Conservation (phyloP, 2,888 invertebrate species). For the Cataglyphis livida region DNA sequence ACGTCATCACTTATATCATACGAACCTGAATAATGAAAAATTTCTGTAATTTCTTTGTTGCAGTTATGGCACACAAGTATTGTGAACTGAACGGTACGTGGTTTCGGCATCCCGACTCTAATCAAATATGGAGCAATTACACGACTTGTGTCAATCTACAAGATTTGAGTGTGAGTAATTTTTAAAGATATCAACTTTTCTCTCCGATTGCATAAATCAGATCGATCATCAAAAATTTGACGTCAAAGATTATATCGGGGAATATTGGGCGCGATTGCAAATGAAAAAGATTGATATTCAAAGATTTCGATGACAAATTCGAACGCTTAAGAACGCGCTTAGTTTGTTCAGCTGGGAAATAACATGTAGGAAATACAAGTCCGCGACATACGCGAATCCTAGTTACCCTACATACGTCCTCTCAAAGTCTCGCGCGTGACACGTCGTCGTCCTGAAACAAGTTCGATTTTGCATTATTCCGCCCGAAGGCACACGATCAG, state of each 20-base stretch:
- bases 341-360: conserved; percentile 18
- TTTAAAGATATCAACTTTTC: background rate
- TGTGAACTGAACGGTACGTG: conserved; percentile 93
- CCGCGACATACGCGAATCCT: background rate
- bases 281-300: background rate
- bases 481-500: conserved; percentile 26
- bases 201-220: background rate
- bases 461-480: conserved; percentile 32
- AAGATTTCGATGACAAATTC: conserved; percentile 5
- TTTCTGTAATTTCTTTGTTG: conserved; percentile 74
- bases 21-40: background rate
- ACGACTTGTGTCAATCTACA: conserved; percentile 93
- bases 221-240: background rate
- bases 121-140: conserved; percentile 95
- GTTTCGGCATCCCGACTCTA: conserved; percentile 92
- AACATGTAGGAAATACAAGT: background rate
- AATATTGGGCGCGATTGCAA: background rate
- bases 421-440: background rate
- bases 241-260: background rate
- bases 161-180: conserved; percentile 88
- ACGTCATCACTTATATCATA: background rate
- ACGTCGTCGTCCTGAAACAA: conserved; percentile 10
- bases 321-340: background rate
- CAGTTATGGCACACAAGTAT: conserved; percentile 93
- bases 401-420: background rate